Evolutionary conservation across 2,113 vertebrate genomes (phyloP).

Genomic region (Limanda limanda): DNA sequence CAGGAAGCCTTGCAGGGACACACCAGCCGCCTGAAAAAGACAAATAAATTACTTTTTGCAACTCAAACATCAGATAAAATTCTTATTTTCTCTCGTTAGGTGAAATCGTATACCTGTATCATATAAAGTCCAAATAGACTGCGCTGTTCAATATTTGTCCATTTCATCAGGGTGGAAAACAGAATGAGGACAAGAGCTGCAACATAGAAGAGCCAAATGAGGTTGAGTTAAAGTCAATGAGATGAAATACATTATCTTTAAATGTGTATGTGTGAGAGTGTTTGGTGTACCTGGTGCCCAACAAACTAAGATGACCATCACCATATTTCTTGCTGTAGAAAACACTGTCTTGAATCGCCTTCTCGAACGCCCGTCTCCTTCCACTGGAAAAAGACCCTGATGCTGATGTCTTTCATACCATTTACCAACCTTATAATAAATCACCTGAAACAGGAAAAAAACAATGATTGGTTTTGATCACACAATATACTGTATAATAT

Average conservation of each 20-base stretch:
- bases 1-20: constrained; percentile 86
- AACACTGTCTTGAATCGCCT: constrained; percentile 48
- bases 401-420: constrained; percentile 68
- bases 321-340: constrained; percentile 74
- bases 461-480: not conserved
- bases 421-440: constrained; percentile 79
- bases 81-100: not conserved
- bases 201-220: not conserved
- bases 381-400: constrained; percentile 62
- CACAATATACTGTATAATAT: no score
- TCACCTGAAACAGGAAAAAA: constrained; percentile 66
- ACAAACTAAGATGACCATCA: constrained; percentile 84
- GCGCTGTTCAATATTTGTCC: constrained; percentile 49
- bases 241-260: not conserved
- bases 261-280: constrained; percentile 7
- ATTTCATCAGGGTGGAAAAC: constrained; percentile 61
- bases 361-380: constrained; percentile 61
- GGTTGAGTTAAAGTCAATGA: not conserved
- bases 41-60: not conserved
- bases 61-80: not conserved
- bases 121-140: constrained; percentile 77
- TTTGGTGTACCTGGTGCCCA: constrained; percentile 82
- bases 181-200: constrained; percentile 83
- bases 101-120: constrained; percentile 68
- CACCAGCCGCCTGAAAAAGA: constrained; percentile 71